Percentiles rank a stretch among this genome's conserved stretches.
Evolutionary conservation across 2,797 vertebrate genomes (phyloP).

Genomic region (Margarornis squamiger): DNA sequence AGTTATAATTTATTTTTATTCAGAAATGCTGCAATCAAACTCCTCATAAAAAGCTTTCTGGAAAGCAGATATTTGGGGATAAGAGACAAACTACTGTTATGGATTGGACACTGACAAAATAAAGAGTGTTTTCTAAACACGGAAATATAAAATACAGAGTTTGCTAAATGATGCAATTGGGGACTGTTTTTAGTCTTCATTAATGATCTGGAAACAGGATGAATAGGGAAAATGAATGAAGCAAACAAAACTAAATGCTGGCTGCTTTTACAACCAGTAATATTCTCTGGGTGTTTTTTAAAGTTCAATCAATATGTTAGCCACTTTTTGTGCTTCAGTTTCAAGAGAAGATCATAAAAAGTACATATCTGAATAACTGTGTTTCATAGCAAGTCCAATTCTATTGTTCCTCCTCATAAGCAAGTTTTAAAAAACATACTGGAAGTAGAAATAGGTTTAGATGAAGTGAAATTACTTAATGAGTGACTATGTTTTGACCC

Average conservation of each 20-base stretch:
- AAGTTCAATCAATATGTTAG: background rate
- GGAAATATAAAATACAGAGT: conserved; percentile 14
- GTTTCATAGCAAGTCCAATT: background rate
- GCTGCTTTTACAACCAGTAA: conserved; percentile 2
- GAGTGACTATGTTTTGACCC: background rate
- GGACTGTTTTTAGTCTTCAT: conserved; percentile 25
- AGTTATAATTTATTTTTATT: conserved; percentile 6
- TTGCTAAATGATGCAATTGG: conserved; percentile 1
- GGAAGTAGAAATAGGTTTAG: background rate
- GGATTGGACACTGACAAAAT: background rate
- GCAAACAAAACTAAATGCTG: background rate
- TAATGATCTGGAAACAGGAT: conserved; percentile 37
- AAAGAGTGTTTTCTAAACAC: conserved; percentile 8
- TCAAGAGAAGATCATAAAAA: conserved; percentile 1
- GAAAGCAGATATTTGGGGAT: conserved; percentile 7
- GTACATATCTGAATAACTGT: background rate
- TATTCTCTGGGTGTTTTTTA: background rate
- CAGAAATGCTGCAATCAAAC: background rate
- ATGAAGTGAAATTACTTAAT: background rate
- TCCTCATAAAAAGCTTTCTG: background rate
- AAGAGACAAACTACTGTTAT: background rate
- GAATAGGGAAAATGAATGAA: conserved; percentile 26
- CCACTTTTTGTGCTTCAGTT: background rate
- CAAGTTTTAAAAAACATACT: background rate
- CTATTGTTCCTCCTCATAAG: background rate